A percentile compares a stretch with the other conserved stretches of the same genome.
Evolutionary conservation across 1,140 invertebrate species (phyloP).

Genomic region (Drosophila albomicans): DNA sequence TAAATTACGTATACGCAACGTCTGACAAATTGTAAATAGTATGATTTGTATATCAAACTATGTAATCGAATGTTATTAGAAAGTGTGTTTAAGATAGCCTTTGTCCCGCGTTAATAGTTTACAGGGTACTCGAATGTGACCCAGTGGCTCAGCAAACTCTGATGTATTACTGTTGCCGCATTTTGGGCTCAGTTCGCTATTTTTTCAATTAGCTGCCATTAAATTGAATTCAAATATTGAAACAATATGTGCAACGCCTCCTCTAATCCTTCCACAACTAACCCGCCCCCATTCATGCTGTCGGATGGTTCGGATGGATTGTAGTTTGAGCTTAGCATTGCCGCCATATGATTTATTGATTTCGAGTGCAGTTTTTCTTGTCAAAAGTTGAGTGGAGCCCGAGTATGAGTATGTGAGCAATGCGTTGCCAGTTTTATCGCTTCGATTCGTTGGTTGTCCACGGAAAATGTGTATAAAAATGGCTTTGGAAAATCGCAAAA

Average conservation of each 20-base stretch:
- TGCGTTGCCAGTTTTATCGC: slow-evolving; percentile 29
- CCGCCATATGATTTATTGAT: slow-evolving; percentile 73
- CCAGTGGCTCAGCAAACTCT: slow-evolving; percentile 49
- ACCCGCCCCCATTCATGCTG: not conserved
- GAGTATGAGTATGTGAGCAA: slow-evolving; percentile 20
- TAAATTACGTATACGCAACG: too few species aligned
- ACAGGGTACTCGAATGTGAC: slow-evolving; percentile 33
- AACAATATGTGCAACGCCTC: slow-evolving; percentile 67
- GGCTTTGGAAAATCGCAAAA: slow-evolving; percentile 56
- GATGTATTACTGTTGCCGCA: slow-evolving; percentile 71
- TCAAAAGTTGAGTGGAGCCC: slow-evolving; percentile 62
- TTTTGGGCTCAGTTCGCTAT: slow-evolving; percentile 60
- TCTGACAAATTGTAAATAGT: too few species aligned
- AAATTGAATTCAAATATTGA: slow-evolving; percentile 84
- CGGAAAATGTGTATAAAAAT: slow-evolving; percentile 64
- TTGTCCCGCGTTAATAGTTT: not conserved
- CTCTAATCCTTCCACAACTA: not conserved
- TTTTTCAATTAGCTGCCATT: slow-evolving; percentile 82
- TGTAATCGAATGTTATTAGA: too few species aligned
- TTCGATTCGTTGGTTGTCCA: slow-evolving; percentile 43
- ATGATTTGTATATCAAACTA: too few species aligned
- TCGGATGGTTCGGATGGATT: slow-evolving; percentile 14
- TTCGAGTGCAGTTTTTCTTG: slow-evolving; percentile 74
- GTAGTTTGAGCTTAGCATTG: slow-evolving; percentile 58
- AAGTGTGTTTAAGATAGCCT: not conserved